Evolutionary conservation across 2,797 vertebrate genomes (phyloP).

Genomic region (Sebastes itinus): DNA sequence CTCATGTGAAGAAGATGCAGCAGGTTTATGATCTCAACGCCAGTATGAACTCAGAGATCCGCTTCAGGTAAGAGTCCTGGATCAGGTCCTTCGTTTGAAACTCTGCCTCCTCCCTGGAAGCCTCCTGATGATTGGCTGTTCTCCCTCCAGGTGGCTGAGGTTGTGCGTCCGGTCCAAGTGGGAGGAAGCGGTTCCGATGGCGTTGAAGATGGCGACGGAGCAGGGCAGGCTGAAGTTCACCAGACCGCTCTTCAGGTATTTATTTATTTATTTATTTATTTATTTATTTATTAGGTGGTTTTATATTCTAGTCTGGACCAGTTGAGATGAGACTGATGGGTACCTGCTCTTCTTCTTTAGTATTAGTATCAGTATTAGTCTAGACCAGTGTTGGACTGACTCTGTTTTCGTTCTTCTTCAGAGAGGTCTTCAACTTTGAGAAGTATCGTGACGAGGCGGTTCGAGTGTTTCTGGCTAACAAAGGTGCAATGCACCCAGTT

Average conservation of each 20-base stretch:
- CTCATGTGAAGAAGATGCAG: conserved; percentile 92
- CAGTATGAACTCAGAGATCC: conserved; percentile 91
- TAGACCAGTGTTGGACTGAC: no score
- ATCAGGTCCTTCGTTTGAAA: not conserved
- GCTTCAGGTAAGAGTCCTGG: conserved; percentile 86
- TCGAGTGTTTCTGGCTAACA: conserved; percentile 80
- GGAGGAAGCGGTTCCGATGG: conserved; percentile 91
- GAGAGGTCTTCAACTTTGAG: conserved; percentile 90
- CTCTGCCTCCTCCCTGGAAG: not conserved
- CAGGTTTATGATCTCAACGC: conserved; percentile 89
- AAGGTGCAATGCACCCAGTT: conserved; percentile 88
- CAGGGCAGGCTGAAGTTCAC: conserved; percentile 98
- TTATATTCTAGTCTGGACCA: no score
- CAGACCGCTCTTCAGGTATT: conserved; percentile 89
- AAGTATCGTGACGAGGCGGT: conserved; percentile 85
- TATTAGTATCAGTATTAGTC: no score
- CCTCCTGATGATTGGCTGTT: conserved; percentile 17
- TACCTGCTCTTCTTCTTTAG: no score
- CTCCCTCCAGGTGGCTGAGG: conserved; percentile 88
- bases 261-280: no score
- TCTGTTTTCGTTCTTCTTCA: conserved; percentile 48
- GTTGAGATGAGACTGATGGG: no score
- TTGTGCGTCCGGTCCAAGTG: conserved; percentile 90
- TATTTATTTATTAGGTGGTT: no score
- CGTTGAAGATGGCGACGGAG: conserved; percentile 93